Base-by-base conservation (phyloP, 2,113 vertebrate genomes). In the Cygnus buccinator region DNA sequence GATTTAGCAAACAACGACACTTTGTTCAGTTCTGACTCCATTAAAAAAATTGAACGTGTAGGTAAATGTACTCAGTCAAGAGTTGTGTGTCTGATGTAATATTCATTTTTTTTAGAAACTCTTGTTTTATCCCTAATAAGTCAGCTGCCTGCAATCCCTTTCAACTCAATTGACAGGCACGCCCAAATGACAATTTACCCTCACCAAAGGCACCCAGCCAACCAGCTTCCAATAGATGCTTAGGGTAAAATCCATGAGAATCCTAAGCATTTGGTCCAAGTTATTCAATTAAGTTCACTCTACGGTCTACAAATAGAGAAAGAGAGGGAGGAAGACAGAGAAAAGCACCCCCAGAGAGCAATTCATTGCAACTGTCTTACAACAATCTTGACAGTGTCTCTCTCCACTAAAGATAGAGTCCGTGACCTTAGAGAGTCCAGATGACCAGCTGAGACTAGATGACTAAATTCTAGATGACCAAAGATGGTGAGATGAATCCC, bases 281-380 rank as follows among this genome's bases (percentile, higher is more conserved):
- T 79, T 43, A 88, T 37, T 83, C 88, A 92, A 58, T 63, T 90
- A 86, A 86, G 31, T 46, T 92, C 23, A 55, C 31, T 70, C 74
- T 63, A 15, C 6, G 0, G 58, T 77, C 82, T 93, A 85, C 43
- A 90, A 94, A 68, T 23, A 61, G 29, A 84, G 18, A 77, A 57
- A 82, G 31, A 74, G 52, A 84, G 19, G 43, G 22, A 88, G 39
- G 29, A 23, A 90, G 84, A 74, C 46, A 84, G 48, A 83, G 48
- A 87, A 59, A 80, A 50, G 54, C 21, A 59, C 11, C 78, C 71
- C 44, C 26, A 68, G 74, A 91, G 81, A 84, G 78, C 66, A 88
- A 83, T 94, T 70, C 59, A 94, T 90, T 92, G 93, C 58, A 92
- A 33, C 67, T 76, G 79, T 70, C 83, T 86, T 63, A 66, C 50